These are phyloP conservation scores for Apoda limacodes DNA, from an alignment of 2,888 invertebrate genomes.

Conservation along the genomic window DNA sequence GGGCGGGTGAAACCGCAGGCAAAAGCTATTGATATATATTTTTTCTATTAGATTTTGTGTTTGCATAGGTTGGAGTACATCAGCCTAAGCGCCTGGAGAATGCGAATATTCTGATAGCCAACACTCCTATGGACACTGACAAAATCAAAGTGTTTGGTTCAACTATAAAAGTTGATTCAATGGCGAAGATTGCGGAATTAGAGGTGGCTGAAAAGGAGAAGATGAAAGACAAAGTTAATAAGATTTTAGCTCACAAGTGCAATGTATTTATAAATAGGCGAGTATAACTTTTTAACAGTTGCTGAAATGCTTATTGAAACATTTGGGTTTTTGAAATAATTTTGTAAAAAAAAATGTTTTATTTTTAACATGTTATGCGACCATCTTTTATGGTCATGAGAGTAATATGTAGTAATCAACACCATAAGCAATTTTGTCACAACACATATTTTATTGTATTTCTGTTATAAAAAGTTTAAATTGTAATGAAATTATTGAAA, in stretches of 20 bases:
- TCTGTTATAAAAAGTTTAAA: no score
- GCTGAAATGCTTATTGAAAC: no score
- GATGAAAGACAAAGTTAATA: constrained; percentile 99
- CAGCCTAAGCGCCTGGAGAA: constrained; percentile 97
- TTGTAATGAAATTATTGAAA: no score
- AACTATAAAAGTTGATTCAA: constrained; percentile 90
- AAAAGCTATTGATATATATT: no score
- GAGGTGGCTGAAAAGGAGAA: constrained; percentile 99
- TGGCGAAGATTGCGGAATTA: constrained; percentile 96
- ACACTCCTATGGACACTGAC: constrained; percentile 99
- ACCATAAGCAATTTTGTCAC: no score
- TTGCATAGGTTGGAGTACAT: constrained; percentile 85
- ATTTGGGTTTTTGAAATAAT: no score
- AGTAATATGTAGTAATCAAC: no score
- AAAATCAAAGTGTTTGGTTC: constrained; percentile 99
- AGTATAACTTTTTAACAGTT: constrained; percentile 12
- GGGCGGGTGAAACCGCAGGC: no score
- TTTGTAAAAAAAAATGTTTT: no score
- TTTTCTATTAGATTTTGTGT: background rate
- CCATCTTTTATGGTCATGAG: no score
- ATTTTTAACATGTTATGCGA: no score
- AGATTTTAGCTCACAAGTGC: constrained; percentile 93
- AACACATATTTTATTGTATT: no score
- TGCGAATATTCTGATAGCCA: constrained; percentile 96
- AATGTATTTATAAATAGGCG: constrained; percentile 98